These are phyloP conservation scores for Trypoxylon attenuatum DNA, from an alignment of 2,888 invertebrate genomes.

Conservation along the genomic window DNA sequence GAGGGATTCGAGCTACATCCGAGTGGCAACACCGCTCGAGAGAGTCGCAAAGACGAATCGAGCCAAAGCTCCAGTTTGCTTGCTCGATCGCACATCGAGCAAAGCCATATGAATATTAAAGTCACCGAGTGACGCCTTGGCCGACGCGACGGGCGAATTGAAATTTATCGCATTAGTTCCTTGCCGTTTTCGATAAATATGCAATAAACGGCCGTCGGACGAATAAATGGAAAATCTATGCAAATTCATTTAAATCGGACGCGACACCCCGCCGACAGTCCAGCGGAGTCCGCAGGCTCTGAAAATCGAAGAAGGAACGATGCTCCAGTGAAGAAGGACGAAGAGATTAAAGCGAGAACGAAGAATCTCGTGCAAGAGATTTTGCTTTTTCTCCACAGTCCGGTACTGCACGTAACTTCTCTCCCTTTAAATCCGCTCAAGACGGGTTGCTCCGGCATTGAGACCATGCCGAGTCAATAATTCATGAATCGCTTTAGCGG, in stretches of 20 bases:
- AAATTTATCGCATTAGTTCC: slow-evolving; percentile 62
- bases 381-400: slow-evolving; percentile 2
- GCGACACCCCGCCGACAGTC: slow-evolving; percentile 6
- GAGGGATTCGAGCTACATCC: too few species aligned
- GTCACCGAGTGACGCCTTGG: slow-evolving; percentile 42
- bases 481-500: slow-evolving; percentile 1
- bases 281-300: background rate
- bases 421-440: background rate
- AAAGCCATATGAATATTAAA: slow-evolving; percentile 57
- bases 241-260: slow-evolving; percentile 58
- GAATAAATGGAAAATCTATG: slow-evolving; percentile 62
- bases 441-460: background rate
- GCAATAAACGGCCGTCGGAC: slow-evolving; percentile 59
- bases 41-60: too few species aligned
- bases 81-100: too few species aligned
- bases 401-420: too few species aligned
- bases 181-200: slow-evolving; percentile 61
- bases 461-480: background rate
- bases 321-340: background rate
- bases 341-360: too few species aligned
- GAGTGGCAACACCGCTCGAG: too few species aligned
- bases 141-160: slow-evolving; percentile 51
- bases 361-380: slow-evolving; percentile 16
- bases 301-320: background rate
- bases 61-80: too few species aligned